These are phyloP conservation scores for Poeciliopsis presidionis DNA, from an alignment of 2,797 vertebrate species.

Conservation along the genomic window DNA sequence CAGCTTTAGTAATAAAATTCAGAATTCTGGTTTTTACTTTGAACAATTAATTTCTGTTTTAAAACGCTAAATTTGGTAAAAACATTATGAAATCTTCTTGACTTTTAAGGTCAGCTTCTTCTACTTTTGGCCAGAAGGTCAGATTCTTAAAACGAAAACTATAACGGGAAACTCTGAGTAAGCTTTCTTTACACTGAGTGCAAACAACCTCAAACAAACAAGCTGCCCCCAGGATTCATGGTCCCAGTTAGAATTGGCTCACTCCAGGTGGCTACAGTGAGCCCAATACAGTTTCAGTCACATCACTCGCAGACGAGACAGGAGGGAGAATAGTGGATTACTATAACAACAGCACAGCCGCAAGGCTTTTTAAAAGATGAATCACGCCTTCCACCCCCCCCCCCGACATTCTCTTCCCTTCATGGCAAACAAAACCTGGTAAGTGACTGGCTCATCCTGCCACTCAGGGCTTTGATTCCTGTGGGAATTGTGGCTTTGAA, in stretches of 20 bases:
- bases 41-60: background rate
- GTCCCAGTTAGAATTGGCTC: conserved; percentile 25
- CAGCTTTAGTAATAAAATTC: background rate
- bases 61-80: background rate
- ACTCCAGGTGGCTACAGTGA: conserved; percentile 20
- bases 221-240: conserved; percentile 23
- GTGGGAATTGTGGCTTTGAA: conserved; percentile 30
- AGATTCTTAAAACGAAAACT: background rate
- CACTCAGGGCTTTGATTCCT: conserved; percentile 20
- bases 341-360: conserved; percentile 42
- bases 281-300: conserved; percentile 38
- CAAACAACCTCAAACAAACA: conserved; percentile 22
- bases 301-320: conserved; percentile 39
- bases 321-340: conserved; percentile 37
- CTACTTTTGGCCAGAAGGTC: background rate
- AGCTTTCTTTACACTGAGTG: background rate
- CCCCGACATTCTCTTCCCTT: conserved; percentile 40
- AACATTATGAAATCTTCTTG: background rate
- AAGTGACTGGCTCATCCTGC: conserved; percentile 38
- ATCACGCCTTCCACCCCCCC: conserved; percentile 41
- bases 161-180: background rate
- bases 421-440: conserved; percentile 36
- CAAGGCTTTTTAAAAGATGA: conserved; percentile 62
- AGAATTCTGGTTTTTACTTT: background rate
- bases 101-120: background rate